These are phyloP conservation scores for Siphamia tubifer DNA, from an alignment of 2,113 vertebrate genomes.

Conservation along the genomic window DNA sequence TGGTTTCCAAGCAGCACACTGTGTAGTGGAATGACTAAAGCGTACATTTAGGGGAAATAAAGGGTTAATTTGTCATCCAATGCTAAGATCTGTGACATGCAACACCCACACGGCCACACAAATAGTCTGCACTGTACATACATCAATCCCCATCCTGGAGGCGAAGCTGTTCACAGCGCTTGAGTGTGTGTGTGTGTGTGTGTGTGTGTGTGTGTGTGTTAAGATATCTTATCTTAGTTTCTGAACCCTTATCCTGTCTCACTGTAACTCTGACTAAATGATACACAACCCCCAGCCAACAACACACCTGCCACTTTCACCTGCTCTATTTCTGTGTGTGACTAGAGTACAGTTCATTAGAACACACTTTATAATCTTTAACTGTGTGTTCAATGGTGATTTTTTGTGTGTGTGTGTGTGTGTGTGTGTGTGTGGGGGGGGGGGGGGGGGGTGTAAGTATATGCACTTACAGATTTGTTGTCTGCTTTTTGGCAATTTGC, in stretches of 20 bases:
- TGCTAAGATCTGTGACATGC: slow-evolving; percentile 15
- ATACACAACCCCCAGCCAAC: slow-evolving; percentile 14
- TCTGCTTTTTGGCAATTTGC: slow-evolving; percentile 24
- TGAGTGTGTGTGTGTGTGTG: background rate
- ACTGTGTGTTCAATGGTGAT: background rate
- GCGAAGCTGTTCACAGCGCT: slow-evolving; percentile 1
- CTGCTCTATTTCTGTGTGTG: slow-evolving; percentile 1
- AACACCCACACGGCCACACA: slow-evolving; percentile 38
- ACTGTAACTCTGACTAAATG: slow-evolving; percentile 13
- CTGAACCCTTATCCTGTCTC: slow-evolving; percentile 2
- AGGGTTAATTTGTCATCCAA: slow-evolving; percentile 67
- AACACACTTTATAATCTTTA: background rate
- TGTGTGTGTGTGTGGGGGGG: too few relatives aligned
- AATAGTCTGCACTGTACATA: slow-evolving; percentile 10
- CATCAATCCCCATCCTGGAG: slow-evolving; percentile 35
- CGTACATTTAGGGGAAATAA: slow-evolving; percentile 43
- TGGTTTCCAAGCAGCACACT: slow-evolving; percentile 62
- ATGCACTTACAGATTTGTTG: background rate
- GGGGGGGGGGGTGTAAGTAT: too few relatives aligned
- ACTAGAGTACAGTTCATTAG: background rate
- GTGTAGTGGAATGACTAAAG: slow-evolving; percentile 65
- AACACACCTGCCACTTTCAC: slow-evolving; percentile 45
- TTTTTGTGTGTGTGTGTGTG: background rate
- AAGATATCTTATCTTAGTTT: slow-evolving; percentile 25
- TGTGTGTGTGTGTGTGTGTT: background rate